These are phyloP conservation scores for Papilio gigon DNA, from an alignment of 2,888 invertebrate genomes.

Conservation along the genomic window DNA sequence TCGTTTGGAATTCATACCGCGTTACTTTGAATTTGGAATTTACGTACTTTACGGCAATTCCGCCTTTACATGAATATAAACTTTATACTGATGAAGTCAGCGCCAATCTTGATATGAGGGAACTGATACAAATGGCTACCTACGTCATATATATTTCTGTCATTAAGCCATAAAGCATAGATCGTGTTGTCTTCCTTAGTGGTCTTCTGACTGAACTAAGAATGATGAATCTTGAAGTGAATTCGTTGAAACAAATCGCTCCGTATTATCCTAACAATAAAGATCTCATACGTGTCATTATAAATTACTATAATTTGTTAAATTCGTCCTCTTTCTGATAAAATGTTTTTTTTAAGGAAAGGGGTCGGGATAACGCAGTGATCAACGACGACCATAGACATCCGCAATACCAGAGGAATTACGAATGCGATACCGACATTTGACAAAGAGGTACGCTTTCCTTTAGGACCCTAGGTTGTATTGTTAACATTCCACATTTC, in stretches of 20 bases:
- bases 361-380: too few species aligned
- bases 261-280: too few species aligned
- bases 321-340: too few species aligned
- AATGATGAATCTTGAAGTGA: not conserved
- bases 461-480: too few species aligned
- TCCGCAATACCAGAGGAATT: too few species aligned
- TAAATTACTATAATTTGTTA: too few species aligned
- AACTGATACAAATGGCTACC: constrained; percentile 6
- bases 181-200: not conserved
- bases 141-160: not conserved
- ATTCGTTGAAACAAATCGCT: not conserved
- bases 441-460: too few species aligned
- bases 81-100: constrained; percentile 19
- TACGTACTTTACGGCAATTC: constrained; percentile 31
- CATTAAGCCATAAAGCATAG: constrained; percentile 4
- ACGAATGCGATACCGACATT: too few species aligned
- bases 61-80: constrained; percentile 13
- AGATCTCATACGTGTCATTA: too few species aligned
- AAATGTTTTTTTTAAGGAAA: too few species aligned
- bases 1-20: constrained; percentile 29
- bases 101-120: constrained; percentile 21
- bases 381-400: too few species aligned
- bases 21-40: constrained; percentile 30
- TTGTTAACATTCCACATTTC: not conserved
- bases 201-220: not conserved